Base-by-base conservation (phyloP, 1,140 invertebrate genomes). In the Dysdera silvatica region DNA sequence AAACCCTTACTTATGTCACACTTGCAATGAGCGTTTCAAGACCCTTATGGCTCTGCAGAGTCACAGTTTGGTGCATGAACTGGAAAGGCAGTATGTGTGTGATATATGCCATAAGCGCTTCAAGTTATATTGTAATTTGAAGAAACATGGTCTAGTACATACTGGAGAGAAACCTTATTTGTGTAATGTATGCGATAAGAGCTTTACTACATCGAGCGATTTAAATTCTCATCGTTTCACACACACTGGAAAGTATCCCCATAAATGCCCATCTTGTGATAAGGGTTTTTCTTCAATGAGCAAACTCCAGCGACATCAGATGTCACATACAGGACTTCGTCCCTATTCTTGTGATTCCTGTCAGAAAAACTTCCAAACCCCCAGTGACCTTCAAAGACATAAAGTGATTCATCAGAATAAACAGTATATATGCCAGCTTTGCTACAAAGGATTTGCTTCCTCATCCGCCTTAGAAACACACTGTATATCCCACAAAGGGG, bases 191-290 rank as follows among this genome's bases (percentile, higher is more conserved):
- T 67, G 65, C 26, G 35, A 20, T n/a, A 65, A 59, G 18, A 16
- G 7, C 1, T 66, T 66, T 32, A n/a, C n/a, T n/a, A n/a, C n/a
- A n/a, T n/a, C n/a, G n/a, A n/a, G n/a, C n/a, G n/a, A n/a, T n/a
- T n/a, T n/a, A n/a, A n/a, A n/a, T n/a, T n/a, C n/a, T 14, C 41
- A 45, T 7, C 18, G 12, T n/a, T 8, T 45, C n/a, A n/a, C n/a
- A 14, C 95, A 98, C 79, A 96, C 93, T 3, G 84, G 84, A 5
- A 96, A 91, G 80, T 97, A 97, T 74, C 93, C 93, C 3, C 96
- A 96, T 78, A 84, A 88, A 0, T 97, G 94, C 76, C 86, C 90
- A 68, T 80, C 88, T 85, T 71, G 57, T 14, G 47, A 18, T 0
- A 71, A 58, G 71, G 78, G 10, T 0, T 57, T 45, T 18, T 47